These are phyloP conservation scores for Gephyroberyx darwinii DNA, from an alignment of 2,797 vertebrate species.

Conservation along the genomic window DNA sequence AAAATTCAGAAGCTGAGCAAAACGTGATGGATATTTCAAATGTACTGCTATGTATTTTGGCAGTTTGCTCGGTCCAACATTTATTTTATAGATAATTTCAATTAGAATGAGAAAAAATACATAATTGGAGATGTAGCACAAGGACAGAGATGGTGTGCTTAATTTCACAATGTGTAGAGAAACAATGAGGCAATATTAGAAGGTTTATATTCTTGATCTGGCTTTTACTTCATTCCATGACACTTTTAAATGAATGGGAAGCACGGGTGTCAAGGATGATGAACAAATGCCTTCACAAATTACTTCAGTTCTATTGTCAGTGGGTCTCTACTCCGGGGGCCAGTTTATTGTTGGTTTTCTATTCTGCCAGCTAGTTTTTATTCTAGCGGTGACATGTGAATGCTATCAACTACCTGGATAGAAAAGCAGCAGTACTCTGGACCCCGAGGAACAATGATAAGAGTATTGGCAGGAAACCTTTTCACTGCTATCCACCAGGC, in stretches of 20 bases:
- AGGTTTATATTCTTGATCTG: background rate
- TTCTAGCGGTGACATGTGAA: background rate
- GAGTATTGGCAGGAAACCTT: constrained; percentile 25
- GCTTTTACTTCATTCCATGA: too few relatives aligned
- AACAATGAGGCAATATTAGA: background rate
- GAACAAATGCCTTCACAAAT: background rate
- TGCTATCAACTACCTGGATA: too few relatives aligned
- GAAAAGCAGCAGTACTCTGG: too few relatives aligned
- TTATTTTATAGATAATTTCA: too few relatives aligned
- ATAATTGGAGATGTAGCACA: too few relatives aligned
- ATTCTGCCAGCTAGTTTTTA: too few relatives aligned
- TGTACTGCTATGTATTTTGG: background rate
- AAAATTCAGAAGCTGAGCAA: background rate
- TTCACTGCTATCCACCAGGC: constrained; percentile 37
- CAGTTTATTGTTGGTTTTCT: too few relatives aligned
- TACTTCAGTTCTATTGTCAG: background rate
- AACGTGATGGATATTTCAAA: background rate
- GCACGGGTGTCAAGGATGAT: background rate
- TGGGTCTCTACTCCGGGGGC: too few relatives aligned
- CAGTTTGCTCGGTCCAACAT: too few relatives aligned
- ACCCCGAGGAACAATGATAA: background rate
- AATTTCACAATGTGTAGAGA: too few relatives aligned
- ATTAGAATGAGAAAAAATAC: too few relatives aligned
- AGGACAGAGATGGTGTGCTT: too few relatives aligned
- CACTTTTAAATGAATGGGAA: background rate